Percentiles rank a stretch among this genome's conserved stretches.
phyloP scores from a whole-genome alignment of 2,797 vertebrate species.

The Taenioides sp. region DNA sequence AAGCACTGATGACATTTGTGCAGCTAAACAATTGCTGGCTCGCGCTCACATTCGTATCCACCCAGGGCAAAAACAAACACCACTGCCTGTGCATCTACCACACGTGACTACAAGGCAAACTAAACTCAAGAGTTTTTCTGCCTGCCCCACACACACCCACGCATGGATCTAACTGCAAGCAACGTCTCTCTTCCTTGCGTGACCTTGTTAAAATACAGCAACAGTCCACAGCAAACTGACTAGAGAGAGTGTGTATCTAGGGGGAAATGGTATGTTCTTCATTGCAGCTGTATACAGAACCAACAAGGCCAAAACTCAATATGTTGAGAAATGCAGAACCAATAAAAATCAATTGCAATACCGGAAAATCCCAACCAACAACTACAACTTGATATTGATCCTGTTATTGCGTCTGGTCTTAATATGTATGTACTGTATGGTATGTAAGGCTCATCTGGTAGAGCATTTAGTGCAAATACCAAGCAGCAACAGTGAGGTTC shows the following conservation, averaged over 20 bases:
- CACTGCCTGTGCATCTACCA: not conserved
- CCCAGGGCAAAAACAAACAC: conserved; percentile 31
- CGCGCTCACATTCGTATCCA: conserved; percentile 29
- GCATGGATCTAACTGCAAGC: not conserved
- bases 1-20: conserved; percentile 41
- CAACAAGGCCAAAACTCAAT: not conserved
- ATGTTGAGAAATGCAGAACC: not conserved
- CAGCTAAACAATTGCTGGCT: conserved; percentile 37
- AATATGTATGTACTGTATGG: not conserved
- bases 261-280: not conserved
- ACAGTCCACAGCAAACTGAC: not conserved
- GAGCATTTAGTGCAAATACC: not conserved
- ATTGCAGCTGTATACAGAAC: not conserved
- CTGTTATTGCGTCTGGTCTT: not conserved
- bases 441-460: not conserved
- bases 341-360: not conserved
- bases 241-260: not conserved
- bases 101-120: conserved; percentile 13
- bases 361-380: not conserved
- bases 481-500: not conserved
- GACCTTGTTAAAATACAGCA: conserved; percentile 3
- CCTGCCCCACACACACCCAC: not conserved
- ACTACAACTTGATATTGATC: not conserved
- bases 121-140: conserved; percentile 16
- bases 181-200: not conserved